Evolutionary conservation across 2,888 invertebrate species (phyloP).

Genomic region (Hofmannophila pseudospretella): DNA sequence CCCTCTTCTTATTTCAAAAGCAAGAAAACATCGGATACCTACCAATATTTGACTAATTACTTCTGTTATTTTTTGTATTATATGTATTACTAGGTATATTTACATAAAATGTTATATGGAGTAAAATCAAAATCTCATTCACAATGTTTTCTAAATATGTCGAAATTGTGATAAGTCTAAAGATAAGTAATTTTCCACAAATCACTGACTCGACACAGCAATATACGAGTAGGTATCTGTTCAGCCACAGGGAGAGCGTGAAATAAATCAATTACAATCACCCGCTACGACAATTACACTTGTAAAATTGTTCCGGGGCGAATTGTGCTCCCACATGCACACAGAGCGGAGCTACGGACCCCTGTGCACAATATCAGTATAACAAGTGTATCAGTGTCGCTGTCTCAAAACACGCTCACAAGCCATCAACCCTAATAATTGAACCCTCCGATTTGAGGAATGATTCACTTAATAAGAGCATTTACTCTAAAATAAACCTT

Average conservation of each 20-base stretch:
- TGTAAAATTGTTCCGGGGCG: slow-evolving; percentile 57
- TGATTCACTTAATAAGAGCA: slow-evolving; percentile 16
- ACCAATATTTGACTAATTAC: too few species aligned
- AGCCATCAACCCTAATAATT: slow-evolving; percentile 63
- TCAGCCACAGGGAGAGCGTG: slow-evolving; percentile 19
- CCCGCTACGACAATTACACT: slow-evolving; percentile 63
- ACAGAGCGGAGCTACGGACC: slow-evolving; percentile 19
- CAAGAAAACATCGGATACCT: too few species aligned
- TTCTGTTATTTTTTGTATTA: too few species aligned
- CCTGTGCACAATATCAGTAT: slow-evolving; percentile 35
- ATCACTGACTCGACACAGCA: too few species aligned
- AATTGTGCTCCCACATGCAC: slow-evolving; percentile 32
- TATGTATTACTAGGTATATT: too few species aligned
- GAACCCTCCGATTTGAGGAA: slow-evolving; percentile 52
- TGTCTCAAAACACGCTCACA: slow-evolving; percentile 57
- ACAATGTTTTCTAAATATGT: too few species aligned
- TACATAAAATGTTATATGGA: too few species aligned
- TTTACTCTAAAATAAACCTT: slow-evolving; percentile 21
- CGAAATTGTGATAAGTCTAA: too few species aligned
- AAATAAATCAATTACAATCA: slow-evolving; percentile 66
- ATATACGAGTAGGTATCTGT: not conserved
- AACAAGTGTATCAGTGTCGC: slow-evolving; percentile 56
- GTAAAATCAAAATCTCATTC: too few species aligned
- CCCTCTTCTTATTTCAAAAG: too few species aligned
- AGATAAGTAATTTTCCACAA: too few species aligned